Evolutionary conservation across 1,140 invertebrate genomes (phyloP).

Genomic region (Lineus longissimus): DNA sequence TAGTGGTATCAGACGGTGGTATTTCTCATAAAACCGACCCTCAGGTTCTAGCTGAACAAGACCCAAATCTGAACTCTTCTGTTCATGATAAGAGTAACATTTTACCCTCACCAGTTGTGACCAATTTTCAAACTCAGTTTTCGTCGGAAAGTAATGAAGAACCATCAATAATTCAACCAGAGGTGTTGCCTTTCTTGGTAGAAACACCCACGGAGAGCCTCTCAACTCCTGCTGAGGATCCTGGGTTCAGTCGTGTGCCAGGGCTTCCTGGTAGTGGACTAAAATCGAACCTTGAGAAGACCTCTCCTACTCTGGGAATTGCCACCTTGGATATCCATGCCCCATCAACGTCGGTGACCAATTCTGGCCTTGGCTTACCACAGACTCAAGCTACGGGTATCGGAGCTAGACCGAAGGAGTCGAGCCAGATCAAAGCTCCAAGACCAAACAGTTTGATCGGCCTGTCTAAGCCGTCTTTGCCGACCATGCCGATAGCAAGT

Average conservation of each 20-base stretch:
- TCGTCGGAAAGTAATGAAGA: not conserved
- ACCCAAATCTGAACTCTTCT: not conserved
- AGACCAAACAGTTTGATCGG: constrained; percentile 36
- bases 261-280: not conserved
- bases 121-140: not conserved
- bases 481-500: not conserved
- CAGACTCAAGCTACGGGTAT: not conserved
- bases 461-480: constrained; percentile 26
- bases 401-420: constrained; percentile 35
- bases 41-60: not conserved
- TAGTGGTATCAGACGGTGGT: constrained; percentile 2
- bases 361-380: not conserved
- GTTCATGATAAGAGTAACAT: not conserved
- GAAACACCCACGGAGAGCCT: not conserved
- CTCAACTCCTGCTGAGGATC: not conserved
- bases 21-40: not conserved
- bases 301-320: too few relatives aligned
- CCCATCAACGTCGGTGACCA: not conserved
- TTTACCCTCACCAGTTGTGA: not conserved
- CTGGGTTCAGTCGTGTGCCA: not conserved
- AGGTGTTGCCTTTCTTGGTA: not conserved
- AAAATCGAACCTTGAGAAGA: not conserved
- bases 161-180: not conserved
- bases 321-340: not conserved
- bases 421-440: constrained; percentile 20